Percentiles rank a stretch among this genome's conserved stretches.
Evolutionary conservation across 2,797 vertebrate genomes (phyloP).

Genomic region (Nannoperca australis): DNA sequence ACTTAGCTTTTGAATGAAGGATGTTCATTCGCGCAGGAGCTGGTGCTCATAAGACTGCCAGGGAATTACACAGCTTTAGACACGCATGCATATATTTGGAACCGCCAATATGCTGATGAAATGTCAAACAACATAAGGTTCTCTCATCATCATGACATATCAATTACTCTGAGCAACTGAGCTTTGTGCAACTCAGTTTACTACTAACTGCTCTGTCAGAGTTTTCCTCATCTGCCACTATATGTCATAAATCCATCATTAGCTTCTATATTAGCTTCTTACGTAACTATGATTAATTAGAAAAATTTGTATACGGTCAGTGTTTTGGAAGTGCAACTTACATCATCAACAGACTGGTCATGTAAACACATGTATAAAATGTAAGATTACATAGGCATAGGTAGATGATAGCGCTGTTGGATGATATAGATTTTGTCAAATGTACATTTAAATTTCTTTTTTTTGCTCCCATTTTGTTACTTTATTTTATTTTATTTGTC

Average conservation of each 20-base stretch:
- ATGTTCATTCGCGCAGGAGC: constrained; percentile 62
- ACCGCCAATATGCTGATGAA: constrained; percentile 76
- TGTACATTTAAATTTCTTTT: constrained; percentile 22
- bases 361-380: constrained; percentile 30
- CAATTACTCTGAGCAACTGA: constrained; percentile 64
- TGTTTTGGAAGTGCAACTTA: constrained; percentile 30
- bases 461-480: constrained; percentile 34
- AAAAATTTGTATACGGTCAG: constrained; percentile 28
- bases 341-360: constrained; percentile 13
- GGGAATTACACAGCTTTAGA: constrained; percentile 67
- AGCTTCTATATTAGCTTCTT: constrained; percentile 37
- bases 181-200: constrained; percentile 58
- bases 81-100: constrained; percentile 65
- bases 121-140: constrained; percentile 72
- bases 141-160: constrained; percentile 75
- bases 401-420: constrained; percentile 19
- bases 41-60: constrained; percentile 56
- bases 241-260: constrained; percentile 57
- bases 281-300: constrained; percentile 25
- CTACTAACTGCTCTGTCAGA: constrained; percentile 57
- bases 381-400: background rate
- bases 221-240: constrained; percentile 42
- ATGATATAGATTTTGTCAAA: constrained; percentile 14
- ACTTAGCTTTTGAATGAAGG: constrained; percentile 63
- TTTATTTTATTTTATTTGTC: constrained; percentile 20